Evolutionary conservation across 2,797 vertebrate species (phyloP).

Genomic region (Champsocephalus esox): DNA sequence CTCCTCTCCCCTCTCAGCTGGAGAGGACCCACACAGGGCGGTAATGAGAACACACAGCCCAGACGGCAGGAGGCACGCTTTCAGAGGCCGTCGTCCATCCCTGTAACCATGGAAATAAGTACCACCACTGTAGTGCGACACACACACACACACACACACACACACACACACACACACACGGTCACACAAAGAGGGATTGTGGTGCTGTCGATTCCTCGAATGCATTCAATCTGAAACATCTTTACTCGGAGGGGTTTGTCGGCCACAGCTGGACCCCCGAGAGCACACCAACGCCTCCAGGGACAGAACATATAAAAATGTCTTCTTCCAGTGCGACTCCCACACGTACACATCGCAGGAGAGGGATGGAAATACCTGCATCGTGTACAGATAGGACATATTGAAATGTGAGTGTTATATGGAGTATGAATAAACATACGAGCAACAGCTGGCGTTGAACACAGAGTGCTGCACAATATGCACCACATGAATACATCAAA

Average conservation of each 20-base stretch:
- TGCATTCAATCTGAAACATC: conserved; percentile 54
- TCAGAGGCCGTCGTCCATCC: conserved; percentile 78
- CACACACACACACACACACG: too few species aligned
- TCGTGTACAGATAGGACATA: background rate
- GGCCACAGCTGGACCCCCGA: background rate
- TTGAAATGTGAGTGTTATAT: background rate
- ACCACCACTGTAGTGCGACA: conserved; percentile 49
- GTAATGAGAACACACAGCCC: conserved; percentile 82
- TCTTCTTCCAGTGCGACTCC: background rate
- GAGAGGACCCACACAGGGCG: conserved; percentile 74
- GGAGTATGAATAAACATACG: background rate
- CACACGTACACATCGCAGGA: background rate
- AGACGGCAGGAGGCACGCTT: conserved; percentile 81
- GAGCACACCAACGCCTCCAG: background rate
- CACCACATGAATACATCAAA: too few species aligned
- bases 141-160: conserved; percentile 21
- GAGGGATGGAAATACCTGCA: background rate
- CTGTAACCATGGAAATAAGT: conserved; percentile 85
- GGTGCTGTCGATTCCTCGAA: conserved; percentile 41
- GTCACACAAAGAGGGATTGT: conserved; percentile 23
- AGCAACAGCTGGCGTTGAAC: background rate
- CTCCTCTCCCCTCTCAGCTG: conserved; percentile 60
- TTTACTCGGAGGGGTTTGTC: conserved; percentile 30
- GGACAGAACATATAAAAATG: background rate
- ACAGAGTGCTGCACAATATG: background rate